Percentiles rank a stretch among this genome's conserved stretches.
Evolutionary conservation across 2,113 vertebrate genomes (phyloP).

Genomic region (Nothobranchius furzeri): DNA sequence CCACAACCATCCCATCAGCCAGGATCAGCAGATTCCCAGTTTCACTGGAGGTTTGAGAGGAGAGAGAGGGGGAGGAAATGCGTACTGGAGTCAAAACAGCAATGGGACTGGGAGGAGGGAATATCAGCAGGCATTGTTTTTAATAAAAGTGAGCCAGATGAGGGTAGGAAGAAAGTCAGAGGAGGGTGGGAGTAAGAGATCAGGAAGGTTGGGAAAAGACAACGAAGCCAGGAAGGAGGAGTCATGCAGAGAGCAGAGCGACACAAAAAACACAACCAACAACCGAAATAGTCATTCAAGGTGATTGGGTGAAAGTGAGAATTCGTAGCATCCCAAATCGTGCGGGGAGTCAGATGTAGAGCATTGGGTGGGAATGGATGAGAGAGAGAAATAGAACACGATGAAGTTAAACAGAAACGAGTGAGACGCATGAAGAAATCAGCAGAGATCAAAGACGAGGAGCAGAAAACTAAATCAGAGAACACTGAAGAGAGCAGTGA

Average conservation of each 20-base stretch:
- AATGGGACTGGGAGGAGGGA: constrained; percentile 41
- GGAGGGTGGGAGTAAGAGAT: not conserved
- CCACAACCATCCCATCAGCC: constrained; percentile 86
- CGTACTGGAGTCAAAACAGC: constrained; percentile 86
- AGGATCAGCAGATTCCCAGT: constrained; percentile 89
- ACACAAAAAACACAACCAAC: not conserved
- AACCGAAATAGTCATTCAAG: constrained; percentile 23
- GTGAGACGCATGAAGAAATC: constrained; percentile 11
- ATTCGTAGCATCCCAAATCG: not conserved
- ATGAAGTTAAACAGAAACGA: not conserved
- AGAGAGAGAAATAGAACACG: constrained; percentile 16
- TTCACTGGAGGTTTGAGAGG: constrained; percentile 91
- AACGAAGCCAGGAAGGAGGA: not conserved
- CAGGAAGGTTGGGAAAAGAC: not conserved
- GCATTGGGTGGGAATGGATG: not conserved
- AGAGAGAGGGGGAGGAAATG: constrained; percentile 91
- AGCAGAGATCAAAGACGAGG: constrained; percentile 10
- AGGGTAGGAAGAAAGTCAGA: not conserved
- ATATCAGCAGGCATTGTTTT: not conserved
- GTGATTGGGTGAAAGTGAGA: not conserved
- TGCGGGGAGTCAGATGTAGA: not conserved
- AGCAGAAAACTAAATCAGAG: not conserved
- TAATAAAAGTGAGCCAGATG: not conserved
- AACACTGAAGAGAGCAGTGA: not conserved
- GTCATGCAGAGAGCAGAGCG: constrained; percentile 16